Evolutionary conservation across 2,888 invertebrate genomes (phyloP).

Genomic region (Dichetophora obliterata): DNA sequence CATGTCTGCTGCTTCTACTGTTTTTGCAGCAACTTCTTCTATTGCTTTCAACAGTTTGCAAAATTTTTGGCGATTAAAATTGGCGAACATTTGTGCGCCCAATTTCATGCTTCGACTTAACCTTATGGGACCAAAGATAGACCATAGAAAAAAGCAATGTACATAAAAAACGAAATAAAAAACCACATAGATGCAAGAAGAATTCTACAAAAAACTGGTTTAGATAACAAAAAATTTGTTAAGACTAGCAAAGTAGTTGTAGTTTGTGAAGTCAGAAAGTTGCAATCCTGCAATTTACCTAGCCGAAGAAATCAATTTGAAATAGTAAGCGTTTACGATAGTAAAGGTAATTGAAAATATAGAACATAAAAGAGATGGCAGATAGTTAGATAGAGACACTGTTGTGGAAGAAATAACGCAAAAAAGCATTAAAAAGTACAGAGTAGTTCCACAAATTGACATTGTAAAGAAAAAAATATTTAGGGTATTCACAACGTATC

Average conservation of each 20-base stretch:
- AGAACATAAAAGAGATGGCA: neutral
- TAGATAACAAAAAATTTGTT: neutral
- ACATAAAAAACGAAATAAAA: neutral
- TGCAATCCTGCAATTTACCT: slow-evolving; percentile 24
- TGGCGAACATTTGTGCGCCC: slow-evolving; percentile 18
- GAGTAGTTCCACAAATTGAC: too few species aligned
- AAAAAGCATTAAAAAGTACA: too few species aligned
- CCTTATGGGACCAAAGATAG: slow-evolving; percentile 27
- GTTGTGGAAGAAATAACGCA: neutral
- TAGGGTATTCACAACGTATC: too few species aligned
- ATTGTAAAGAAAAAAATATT: too few species aligned
- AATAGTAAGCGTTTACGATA: neutral
- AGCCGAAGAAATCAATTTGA: slow-evolving; percentile 24
- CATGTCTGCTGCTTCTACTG: neutral
- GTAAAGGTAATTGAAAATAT: neutral
- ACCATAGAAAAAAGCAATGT: neutral
- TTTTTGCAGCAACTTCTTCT: neutral
- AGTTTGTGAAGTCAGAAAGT: slow-evolving; percentile 24
- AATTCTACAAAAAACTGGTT: neutral
- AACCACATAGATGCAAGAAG: neutral
- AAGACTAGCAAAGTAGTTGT: neutral
- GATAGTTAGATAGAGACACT: neutral
- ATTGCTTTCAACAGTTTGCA: slow-evolving; percentile 12
- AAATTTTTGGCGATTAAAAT: slow-evolving; percentile 34
- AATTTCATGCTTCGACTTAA: slow-evolving; percentile 37